Base-by-base conservation (phyloP, 2,113 vertebrate species). In the Oenanthe melanoleuca region DNA sequence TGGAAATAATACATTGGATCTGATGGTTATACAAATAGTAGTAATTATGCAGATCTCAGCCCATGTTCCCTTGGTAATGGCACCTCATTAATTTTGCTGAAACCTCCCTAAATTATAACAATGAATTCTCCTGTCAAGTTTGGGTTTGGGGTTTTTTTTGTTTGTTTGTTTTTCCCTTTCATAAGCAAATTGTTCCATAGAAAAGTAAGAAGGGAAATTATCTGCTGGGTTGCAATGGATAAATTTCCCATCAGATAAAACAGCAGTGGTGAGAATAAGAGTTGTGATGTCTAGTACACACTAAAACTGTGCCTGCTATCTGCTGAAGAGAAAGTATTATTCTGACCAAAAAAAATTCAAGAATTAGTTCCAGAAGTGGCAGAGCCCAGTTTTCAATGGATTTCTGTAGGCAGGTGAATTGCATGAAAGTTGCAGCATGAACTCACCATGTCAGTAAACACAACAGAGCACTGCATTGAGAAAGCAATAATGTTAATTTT, bases 41-140 rank as follows among this genome's bases (percentile, higher is more conserved):
- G 85, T 40, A 88, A 96, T 96, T 96, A 94, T 33, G 55, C 79
- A 88, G 44, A 88, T 90, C 95, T 92, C 74, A 92, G 50, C 38
- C 57, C 67, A 60, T 93, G 89, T 95, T 96, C 92, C 37, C 74
- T 73, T 86, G 88, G n/a, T 90, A 93, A 96, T 95, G 88, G 71
- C 64, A 73, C 60, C 75, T 94, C 92, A 94, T 93, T 83, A 78
- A 83, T 96, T 95, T 83, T n/a, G 11, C 75, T 73, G 82, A 89
- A 96, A 85, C 20, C 26, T 88, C 75, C 52, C 85, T 92, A 93
- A 94, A 97, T 95, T 80, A 88, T 47, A 94, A 79, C 75, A 88
- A 92, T 67, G 79, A 88, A 94, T 95, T 92, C 79, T 77, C 15
- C 75, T 78, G 85, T 88, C 86, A 73, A 44, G 26, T 90, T 95